phyloP scores from a whole-genome alignment of 2,113 vertebrate species.

The Pseudorhombus dupliciocellatus region DNA sequence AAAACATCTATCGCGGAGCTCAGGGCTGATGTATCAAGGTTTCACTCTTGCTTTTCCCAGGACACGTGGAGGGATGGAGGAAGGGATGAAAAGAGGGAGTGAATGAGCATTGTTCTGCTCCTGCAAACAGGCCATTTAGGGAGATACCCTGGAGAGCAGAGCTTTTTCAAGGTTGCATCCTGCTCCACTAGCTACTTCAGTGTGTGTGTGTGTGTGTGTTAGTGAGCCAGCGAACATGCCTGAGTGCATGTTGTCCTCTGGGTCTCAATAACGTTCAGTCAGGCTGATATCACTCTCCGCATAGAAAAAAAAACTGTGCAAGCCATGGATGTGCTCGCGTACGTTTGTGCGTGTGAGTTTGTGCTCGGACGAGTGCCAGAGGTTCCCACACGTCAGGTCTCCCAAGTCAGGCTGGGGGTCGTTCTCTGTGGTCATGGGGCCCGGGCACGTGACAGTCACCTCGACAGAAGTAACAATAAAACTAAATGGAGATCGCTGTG shows the following conservation, averaged over 20 bases:
- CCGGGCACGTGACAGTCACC: slow-evolving; percentile 7
- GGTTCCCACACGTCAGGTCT: slow-evolving; percentile 60
- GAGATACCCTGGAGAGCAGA: slow-evolving; percentile 48
- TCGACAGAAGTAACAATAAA: background rate
- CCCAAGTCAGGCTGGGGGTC: slow-evolving; percentile 60
- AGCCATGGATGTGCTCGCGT: slow-evolving; percentile 11
- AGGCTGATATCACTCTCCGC: slow-evolving; percentile 57
- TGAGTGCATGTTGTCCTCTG: slow-evolving; percentile 59
- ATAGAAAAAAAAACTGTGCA: slow-evolving; percentile 19
- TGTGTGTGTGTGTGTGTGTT: slow-evolving; percentile 18
- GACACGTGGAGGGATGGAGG: background rate
- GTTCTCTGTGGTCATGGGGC: slow-evolving; percentile 45
- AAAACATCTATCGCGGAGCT: slow-evolving; percentile 35
- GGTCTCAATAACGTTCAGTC: slow-evolving; percentile 67
- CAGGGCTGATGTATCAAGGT: slow-evolving; percentile 50
- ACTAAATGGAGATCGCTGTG: no score
- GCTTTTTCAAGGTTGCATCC: slow-evolving; percentile 78
- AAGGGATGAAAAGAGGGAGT: slow-evolving; percentile 54
- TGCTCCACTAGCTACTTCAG: slow-evolving; percentile 51
- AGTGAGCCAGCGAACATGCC: slow-evolving; percentile 31
- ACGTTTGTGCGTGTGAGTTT: slow-evolving; percentile 21
- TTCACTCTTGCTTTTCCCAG: slow-evolving; percentile 18
- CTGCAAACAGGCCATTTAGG: slow-evolving; percentile 70
- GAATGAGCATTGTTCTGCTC: slow-evolving; percentile 64
- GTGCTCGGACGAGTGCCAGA: slow-evolving; percentile 47